Conservation (phyloP, 2,797 vertebrate species). For the Gastrophryne carolinensis region DNA sequence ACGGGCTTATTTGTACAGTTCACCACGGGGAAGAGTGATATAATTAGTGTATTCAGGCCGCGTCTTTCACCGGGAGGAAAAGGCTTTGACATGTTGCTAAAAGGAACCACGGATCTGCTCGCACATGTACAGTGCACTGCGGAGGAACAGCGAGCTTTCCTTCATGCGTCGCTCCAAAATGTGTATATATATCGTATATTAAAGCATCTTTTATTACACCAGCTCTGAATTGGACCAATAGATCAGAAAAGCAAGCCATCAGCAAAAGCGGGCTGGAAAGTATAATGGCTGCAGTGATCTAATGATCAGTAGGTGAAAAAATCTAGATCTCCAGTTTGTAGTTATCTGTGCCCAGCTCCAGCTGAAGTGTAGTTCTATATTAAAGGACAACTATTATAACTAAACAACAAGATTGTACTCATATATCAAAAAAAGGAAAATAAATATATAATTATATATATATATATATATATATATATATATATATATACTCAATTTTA, state of each 20-base stretch:
- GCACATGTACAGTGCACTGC: slow-evolving; percentile 17
- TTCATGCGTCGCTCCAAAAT: background rate
- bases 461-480: too few relatives aligned
- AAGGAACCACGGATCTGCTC: slow-evolving; percentile 16
- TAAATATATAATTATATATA: too few relatives aligned
- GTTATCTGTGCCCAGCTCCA: too few relatives aligned
- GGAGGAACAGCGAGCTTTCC: slow-evolving; percentile 11
- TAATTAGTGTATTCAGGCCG: slow-evolving; percentile 32
- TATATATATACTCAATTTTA: too few relatives aligned
- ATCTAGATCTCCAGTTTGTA: too few relatives aligned
- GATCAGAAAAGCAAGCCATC: background rate
- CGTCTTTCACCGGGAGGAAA: slow-evolving; percentile 42
- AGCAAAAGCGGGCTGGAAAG: background rate
- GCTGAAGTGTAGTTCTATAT: too few relatives aligned
- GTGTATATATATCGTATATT: background rate
- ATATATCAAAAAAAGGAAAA: too few relatives aligned
- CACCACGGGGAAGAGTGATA: slow-evolving; percentile 21
- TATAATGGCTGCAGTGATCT: background rate
- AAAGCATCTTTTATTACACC: background rate
- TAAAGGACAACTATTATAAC: too few relatives aligned
- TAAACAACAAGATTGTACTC: too few relatives aligned
- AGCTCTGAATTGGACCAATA: background rate
- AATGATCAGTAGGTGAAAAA: background rate
- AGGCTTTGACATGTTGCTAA: slow-evolving; percentile 33
- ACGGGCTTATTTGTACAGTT: slow-evolving; percentile 33